phyloP scores from a whole-genome alignment of 2,888 invertebrate genomes.

The Rhyacophila evoluta region DNA sequence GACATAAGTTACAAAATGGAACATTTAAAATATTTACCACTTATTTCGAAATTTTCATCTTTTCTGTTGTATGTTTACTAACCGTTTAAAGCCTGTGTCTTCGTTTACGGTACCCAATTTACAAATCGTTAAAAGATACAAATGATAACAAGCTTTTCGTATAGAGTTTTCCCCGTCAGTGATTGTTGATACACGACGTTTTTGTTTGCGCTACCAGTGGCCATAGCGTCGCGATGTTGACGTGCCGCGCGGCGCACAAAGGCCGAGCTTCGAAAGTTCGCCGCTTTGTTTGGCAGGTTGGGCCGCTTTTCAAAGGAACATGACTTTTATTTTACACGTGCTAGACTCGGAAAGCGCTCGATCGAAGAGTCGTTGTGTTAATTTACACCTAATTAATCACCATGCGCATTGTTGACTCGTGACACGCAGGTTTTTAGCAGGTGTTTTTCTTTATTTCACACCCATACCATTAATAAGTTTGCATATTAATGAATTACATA shows the following conservation, averaged over 20 bases:
- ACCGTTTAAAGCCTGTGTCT: not conserved
- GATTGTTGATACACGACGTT: not conserved
- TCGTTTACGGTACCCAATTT: not conserved
- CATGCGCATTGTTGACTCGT: not conserved
- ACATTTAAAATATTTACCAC: too few species aligned
- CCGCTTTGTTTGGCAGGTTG: not conserved
- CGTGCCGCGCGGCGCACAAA: not conserved
- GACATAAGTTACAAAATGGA: too few species aligned
- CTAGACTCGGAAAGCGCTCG: not conserved
- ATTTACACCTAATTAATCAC: not conserved
- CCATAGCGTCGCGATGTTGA: not conserved
- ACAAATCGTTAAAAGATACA: not conserved
- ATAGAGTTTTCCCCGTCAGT: not conserved
- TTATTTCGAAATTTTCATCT: not conserved
- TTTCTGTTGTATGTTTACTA: not conserved
- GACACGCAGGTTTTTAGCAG: not conserved
- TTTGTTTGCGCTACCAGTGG: conserved; percentile 4
- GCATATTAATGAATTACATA: too few species aligned
- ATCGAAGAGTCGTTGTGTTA: not conserved
- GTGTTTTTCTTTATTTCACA: not conserved
- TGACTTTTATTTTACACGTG: conserved; percentile 2
- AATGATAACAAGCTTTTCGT: not conserved
- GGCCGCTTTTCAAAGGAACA: conserved; percentile 13
- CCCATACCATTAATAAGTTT: not conserved
- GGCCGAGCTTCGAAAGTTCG: not conserved